phyloP scores from a whole-genome alignment of 2,113 vertebrate species.

The Tyto alba region DNA sequence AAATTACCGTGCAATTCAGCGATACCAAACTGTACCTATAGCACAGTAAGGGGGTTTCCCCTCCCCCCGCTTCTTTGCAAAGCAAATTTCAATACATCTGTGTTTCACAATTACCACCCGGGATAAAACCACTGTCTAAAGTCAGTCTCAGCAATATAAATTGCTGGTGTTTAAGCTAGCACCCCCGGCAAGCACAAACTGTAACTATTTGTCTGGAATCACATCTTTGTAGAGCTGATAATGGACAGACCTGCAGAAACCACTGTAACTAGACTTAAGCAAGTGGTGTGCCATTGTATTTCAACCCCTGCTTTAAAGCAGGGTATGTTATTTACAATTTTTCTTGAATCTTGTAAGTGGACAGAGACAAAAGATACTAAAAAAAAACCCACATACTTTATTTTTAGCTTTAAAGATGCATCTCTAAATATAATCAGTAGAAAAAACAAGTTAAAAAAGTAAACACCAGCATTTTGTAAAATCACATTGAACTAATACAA shows the following conservation, averaged over 20 bases:
- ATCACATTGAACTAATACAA: background rate
- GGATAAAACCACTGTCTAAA: background rate
- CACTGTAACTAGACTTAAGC: background rate
- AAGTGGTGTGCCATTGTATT: background rate
- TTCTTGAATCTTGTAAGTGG: background rate
- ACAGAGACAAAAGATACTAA: background rate
- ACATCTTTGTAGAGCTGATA: fast-evolving
- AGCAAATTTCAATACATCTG: background rate
- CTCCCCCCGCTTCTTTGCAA: background rate
- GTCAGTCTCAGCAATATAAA: background rate
- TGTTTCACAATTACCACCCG: background rate
- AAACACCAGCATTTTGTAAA: background rate
- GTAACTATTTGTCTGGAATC: background rate
- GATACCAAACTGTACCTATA: background rate
- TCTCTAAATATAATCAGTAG: slow-evolving; percentile 12
- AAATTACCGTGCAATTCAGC: background rate
- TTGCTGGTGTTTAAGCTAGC: background rate
- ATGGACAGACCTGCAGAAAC: background rate
- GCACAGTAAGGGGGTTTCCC: background rate
- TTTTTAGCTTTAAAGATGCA: slow-evolving; percentile 29
- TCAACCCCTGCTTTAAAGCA: background rate
- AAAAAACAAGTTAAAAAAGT: slow-evolving; percentile 41
- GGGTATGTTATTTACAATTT: background rate
- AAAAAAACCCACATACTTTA: background rate
- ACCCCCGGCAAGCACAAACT: background rate